Percentiles rank a stretch among this genome's conserved stretches.
Evolutionary conservation across 2,113 vertebrate species (phyloP).

Genomic region (Actenoides hombroni): DNA sequence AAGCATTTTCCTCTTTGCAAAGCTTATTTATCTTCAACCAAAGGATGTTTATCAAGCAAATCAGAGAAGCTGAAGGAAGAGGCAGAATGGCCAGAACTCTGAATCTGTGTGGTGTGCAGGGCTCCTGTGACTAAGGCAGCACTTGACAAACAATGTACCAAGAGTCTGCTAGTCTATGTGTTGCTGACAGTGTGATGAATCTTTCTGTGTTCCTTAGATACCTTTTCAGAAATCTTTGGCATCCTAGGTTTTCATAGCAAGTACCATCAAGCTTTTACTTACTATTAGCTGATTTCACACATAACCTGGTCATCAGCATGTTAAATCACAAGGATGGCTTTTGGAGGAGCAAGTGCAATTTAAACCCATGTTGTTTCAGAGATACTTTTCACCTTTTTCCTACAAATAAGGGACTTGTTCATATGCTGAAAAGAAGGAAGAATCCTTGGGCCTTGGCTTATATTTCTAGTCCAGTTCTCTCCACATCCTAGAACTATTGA

Average conservation of each 20-base stretch:
- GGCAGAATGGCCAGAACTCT: slow-evolving; percentile 32
- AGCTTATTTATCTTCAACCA: slow-evolving; percentile 61
- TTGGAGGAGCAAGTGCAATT: background rate
- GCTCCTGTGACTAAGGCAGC: slow-evolving; percentile 19
- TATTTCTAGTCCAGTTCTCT: background rate
- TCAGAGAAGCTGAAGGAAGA: slow-evolving; percentile 7
- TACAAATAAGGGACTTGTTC: background rate
- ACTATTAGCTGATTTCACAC: background rate
- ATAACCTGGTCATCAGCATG: background rate
- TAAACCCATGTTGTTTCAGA: background rate
- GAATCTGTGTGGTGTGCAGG: background rate
- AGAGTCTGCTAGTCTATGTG: slow-evolving; percentile 39
- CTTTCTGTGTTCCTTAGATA: slow-evolving; percentile 49
- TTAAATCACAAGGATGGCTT: background rate
- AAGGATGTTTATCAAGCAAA: slow-evolving; percentile 61
- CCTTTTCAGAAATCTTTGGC: slow-evolving; percentile 16
- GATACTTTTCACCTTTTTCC: background rate
- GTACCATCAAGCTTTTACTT: background rate
- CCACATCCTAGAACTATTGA: background rate
- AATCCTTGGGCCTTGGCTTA: background rate
- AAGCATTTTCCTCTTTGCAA: slow-evolving; percentile 55
- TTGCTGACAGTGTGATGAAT: slow-evolving; percentile 23
- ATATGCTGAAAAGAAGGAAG: background rate
- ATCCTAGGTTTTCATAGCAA: background rate
- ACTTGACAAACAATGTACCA: slow-evolving; percentile 35